phyloP scores from a whole-genome alignment of 1,140 invertebrate genomes.

The Dryas iulia region DNA sequence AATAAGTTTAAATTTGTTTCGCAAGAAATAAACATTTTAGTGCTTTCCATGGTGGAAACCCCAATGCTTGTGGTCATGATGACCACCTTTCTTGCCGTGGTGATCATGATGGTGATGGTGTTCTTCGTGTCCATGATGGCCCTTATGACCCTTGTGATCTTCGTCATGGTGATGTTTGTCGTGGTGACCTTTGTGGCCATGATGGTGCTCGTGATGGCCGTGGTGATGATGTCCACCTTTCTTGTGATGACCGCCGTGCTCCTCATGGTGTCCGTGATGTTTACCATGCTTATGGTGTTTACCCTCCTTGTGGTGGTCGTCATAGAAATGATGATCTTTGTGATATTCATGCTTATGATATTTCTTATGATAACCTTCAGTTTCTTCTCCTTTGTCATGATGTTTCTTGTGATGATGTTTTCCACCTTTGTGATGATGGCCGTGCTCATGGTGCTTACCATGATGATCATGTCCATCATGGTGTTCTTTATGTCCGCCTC shows the following conservation, averaged over 20 bases:
- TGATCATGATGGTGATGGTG: conserved; percentile 84
- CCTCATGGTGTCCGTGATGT: conserved; percentile 82
- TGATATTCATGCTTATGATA: conserved; percentile 87
- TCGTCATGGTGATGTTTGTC: conserved; percentile 83
- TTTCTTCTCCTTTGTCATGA: conserved; percentile 84
- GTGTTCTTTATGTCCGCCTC: conserved; percentile 84
- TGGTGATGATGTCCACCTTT: conserved; percentile 83
- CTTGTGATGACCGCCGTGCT: conserved; percentile 82
- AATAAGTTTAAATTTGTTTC: conserved; percentile 28
- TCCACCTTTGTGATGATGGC: conserved; percentile 83
- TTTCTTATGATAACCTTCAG: conserved; percentile 84
- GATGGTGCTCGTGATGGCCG: conserved; percentile 82
- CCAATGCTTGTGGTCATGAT: conserved; percentile 67
- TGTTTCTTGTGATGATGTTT: conserved; percentile 83
- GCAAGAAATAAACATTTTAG: conserved; percentile 51
- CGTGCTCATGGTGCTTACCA: conserved; percentile 85
- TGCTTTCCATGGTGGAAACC: conserved; percentile 79
- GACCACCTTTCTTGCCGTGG: conserved; percentile 84
- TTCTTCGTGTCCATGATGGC: conserved; percentile 77
- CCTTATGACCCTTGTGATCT: conserved; percentile 81
- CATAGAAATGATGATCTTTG: conserved; percentile 86
- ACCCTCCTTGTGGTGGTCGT: conserved; percentile 83
- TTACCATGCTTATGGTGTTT: conserved; percentile 83
- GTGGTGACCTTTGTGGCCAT: conserved; percentile 83
- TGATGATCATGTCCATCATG: conserved; percentile 86